phyloP scores from a whole-genome alignment of 2,113 vertebrate genomes.

The Sinocyclocheilus grahami region DNA sequence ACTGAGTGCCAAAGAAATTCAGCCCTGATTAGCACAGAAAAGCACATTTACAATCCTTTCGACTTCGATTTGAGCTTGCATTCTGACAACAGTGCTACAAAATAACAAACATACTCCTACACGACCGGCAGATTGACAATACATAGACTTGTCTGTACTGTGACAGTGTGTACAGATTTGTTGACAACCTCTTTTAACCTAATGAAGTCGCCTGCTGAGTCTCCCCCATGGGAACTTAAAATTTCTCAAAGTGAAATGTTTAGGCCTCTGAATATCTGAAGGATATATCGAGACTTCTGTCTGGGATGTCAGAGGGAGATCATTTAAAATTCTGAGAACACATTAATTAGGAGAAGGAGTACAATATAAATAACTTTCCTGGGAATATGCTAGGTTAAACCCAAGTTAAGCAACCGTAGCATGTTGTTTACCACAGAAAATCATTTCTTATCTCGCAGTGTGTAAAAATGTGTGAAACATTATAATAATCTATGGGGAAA shows the following conservation, averaged over 20 bases:
- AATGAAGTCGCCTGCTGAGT: constrained; percentile 11
- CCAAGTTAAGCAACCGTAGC: not conserved
- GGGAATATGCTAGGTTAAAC: not conserved
- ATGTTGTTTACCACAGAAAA: not conserved
- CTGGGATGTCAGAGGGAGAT: constrained; percentile 11
- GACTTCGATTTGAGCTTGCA: not conserved
- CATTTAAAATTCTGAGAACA: constrained; percentile 1
- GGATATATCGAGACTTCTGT: not conserved
- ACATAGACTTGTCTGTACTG: not conserved
- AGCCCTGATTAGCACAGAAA: not conserved
- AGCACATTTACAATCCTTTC: constrained; percentile 15
- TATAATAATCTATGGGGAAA: not conserved
- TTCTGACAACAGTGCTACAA: not conserved
- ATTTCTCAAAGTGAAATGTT: constrained; percentile 27
- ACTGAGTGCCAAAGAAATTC: not conserved
- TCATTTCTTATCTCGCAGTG: not conserved
- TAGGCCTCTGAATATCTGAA: constrained; percentile 11
- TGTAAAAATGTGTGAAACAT: not conserved
- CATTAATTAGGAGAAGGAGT: constrained; percentile 17
- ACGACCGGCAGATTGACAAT: not conserved
- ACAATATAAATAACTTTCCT: not conserved
- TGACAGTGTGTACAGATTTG: not conserved
- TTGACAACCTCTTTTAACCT: constrained; percentile 20
- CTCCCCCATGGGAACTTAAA: not conserved
- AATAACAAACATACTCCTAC: constrained; percentile 8